Evolutionary conservation across 2,888 invertebrate species (phyloP).

Genomic region (Hylaea fasciaria): DNA sequence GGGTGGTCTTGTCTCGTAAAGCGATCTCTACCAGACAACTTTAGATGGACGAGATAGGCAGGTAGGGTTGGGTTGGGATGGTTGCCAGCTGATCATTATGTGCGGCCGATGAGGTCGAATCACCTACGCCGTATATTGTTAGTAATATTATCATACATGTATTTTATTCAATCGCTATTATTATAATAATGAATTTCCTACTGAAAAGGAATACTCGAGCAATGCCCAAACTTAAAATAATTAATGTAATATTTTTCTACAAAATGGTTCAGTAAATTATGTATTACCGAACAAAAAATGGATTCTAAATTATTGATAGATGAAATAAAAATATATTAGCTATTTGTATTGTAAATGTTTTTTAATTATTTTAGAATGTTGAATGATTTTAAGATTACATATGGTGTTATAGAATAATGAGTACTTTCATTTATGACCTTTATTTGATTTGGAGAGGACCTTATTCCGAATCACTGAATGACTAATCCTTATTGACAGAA

Average conservation of each 20-base stretch:
- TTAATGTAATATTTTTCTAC: constrained; percentile 13
- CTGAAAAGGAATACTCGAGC: background rate
- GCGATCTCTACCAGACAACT: too few species aligned
- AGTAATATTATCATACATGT: too few species aligned
- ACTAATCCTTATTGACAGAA: too few species aligned
- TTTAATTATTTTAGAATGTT: constrained; percentile 19
- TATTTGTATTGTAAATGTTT: constrained; percentile 18
- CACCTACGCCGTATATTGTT: too few species aligned
- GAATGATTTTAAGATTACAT: constrained; percentile 21
- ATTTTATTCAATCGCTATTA: too few species aligned
- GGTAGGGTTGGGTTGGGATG: too few species aligned
- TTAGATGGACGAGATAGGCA: too few species aligned
- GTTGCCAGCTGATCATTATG: too few species aligned
- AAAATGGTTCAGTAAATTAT: constrained; percentile 5
- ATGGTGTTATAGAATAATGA: constrained; percentile 13
- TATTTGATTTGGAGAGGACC: background rate
- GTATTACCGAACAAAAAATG: constrained; percentile 6
- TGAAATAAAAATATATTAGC: background rate
- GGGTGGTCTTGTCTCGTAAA: too few species aligned
- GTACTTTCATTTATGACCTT: constrained; percentile 7
- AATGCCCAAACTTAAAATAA: constrained; percentile 2
- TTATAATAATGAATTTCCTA: too few species aligned
- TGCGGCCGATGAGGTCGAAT: too few species aligned
- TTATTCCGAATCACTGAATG: too few species aligned
- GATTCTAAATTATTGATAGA: constrained; percentile 30